phyloP scores from a whole-genome alignment of 2,113 vertebrate genomes.

The Myanophis thanlyinensis region DNA sequence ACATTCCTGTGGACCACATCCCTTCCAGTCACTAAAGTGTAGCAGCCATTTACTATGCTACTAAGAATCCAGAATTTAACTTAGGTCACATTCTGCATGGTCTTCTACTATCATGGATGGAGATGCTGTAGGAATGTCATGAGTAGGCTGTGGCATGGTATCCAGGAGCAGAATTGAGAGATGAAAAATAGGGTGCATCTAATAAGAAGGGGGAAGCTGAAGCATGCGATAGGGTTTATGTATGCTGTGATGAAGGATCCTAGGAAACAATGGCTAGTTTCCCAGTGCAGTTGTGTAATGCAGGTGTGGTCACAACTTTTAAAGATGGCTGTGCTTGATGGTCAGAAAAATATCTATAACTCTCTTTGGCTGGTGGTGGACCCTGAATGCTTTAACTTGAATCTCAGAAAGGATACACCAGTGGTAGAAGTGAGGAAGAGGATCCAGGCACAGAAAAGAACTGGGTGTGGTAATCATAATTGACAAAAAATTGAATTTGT shows the following conservation, averaged over 20 bases:
- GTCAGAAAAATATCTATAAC: not conserved
- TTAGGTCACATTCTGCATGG: not conserved
- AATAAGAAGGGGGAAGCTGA: not conserved
- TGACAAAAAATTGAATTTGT: not conserved
- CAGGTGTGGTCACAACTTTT: not conserved
- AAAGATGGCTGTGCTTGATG: not conserved
- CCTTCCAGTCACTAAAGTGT: not conserved
- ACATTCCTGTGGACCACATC: not conserved
- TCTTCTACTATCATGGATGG: not conserved
- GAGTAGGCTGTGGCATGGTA: not conserved
- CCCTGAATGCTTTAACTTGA: not conserved
- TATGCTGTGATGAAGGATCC: not conserved
- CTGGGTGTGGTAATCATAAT: not conserved
- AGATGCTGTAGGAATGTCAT: not conserved
- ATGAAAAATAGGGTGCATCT: not conserved
- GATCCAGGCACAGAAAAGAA: not conserved
- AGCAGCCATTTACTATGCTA: not conserved
- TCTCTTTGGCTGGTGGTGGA: not conserved
- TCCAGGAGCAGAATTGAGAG: not conserved
- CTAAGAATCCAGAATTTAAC: not conserved
- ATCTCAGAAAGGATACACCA: not conserved
- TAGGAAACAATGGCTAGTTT: not conserved
- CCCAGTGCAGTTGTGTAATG: not conserved
- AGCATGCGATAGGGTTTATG: not conserved
- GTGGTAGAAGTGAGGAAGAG: not conserved